A percentile compares a stretch with the other conserved stretches of the same genome.
phyloP scores from a whole-genome alignment of 2,113 vertebrate genomes.

The Tetrao urogallus region DNA sequence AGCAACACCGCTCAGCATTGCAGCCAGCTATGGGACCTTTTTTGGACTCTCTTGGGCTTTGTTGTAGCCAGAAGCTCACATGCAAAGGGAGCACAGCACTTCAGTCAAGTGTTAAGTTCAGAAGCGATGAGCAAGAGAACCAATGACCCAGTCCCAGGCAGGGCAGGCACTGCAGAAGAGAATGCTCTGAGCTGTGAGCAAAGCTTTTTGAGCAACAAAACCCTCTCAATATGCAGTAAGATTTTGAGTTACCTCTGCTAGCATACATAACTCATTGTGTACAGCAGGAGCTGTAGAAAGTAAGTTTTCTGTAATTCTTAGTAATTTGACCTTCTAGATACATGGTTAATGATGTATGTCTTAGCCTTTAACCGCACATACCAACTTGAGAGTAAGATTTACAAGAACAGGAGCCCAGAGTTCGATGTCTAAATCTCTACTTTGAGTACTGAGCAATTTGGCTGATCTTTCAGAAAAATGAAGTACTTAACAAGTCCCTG shows the following conservation, averaged over 20 bases:
- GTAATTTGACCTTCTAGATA: not conserved
- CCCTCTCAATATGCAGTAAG: not conserved
- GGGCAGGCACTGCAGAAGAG: not conserved
- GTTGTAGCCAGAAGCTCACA: not conserved
- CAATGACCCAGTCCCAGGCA: not conserved
- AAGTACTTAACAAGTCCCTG: not conserved
- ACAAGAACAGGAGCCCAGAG: not conserved
- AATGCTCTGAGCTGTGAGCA: not conserved
- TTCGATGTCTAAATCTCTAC: not conserved
- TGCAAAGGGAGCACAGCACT: not conserved
- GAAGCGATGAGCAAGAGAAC: not conserved
- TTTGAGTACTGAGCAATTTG: not conserved
- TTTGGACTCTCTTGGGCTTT: fast-evolving
- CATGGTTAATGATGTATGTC: not conserved
- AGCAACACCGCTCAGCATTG: not conserved
- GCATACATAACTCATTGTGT: not conserved
- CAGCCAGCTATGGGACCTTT: too few relatives aligned
- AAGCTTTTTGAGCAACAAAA: not conserved
- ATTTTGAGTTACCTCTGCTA: not conserved
- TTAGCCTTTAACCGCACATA: not conserved
- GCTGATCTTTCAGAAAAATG: not conserved
- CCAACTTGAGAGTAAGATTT: not conserved
- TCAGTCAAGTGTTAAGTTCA: too few relatives aligned
- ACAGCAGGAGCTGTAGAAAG: not conserved
- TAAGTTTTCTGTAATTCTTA: not conserved